Evolutionary conservation across 2,113 vertebrate genomes (phyloP).

Genomic region (Leiothrix lutea): DNA sequence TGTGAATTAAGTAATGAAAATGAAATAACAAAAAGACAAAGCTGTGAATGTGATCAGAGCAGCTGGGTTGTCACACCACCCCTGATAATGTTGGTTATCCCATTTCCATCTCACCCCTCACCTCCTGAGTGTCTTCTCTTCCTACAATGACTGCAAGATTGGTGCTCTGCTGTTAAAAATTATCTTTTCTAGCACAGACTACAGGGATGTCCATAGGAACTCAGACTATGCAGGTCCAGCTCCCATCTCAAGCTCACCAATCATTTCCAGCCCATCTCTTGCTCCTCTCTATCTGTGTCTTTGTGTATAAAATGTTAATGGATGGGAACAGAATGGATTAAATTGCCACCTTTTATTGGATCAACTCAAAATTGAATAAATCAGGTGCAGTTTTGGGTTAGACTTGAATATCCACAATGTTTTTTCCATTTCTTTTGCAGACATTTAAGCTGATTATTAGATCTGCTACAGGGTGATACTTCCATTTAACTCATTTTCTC

Average conservation of each 20-base stretch:
- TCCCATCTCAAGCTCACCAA: background rate
- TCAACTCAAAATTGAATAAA: background rate
- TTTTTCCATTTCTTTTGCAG: background rate
- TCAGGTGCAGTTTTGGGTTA: background rate
- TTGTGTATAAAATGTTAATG: background rate
- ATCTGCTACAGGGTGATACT: background rate
- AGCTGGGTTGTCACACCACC: background rate
- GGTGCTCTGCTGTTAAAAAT: background rate
- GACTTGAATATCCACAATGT: background rate
- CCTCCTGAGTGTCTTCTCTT: background rate
- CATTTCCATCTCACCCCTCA: background rate
- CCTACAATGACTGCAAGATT: background rate
- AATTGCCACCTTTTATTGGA: background rate
- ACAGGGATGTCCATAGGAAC: background rate
- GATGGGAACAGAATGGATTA: background rate
- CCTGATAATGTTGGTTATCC: background rate
- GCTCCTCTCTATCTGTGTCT: background rate
- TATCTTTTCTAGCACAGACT: background rate
- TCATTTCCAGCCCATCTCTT: background rate
- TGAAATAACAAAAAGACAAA: background rate
- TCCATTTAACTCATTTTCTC: background rate
- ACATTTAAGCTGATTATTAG: background rate
- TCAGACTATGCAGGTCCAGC: background rate
- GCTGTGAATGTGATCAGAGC: background rate
- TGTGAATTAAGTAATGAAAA: background rate